Evolutionary conservation across 2,113 vertebrate genomes (phyloP).

Genomic region (Mastomys coucha): DNA sequence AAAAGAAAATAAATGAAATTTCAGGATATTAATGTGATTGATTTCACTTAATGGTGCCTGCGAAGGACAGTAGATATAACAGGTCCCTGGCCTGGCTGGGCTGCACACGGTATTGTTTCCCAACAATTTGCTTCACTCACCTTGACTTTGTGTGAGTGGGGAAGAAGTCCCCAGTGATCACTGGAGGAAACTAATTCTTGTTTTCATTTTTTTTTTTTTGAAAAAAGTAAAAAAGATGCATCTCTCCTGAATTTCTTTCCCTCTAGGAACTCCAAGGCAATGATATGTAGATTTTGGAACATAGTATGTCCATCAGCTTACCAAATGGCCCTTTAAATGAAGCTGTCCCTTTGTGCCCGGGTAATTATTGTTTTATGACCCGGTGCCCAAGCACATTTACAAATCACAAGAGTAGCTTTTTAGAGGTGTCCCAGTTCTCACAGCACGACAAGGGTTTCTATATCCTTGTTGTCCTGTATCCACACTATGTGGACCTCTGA

Average conservation of each 20-base stretch:
- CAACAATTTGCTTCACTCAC: slow-evolving; percentile 49
- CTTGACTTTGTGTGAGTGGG: slow-evolving; percentile 48
- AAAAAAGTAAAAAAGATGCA: neutral
- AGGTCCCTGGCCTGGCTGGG: slow-evolving; percentile 6
- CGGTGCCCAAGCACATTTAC: slow-evolving; percentile 14
- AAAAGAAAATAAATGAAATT: slow-evolving; percentile 64
- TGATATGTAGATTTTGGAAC: neutral
- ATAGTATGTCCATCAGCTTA: slow-evolving; percentile 6
- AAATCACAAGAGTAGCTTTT: slow-evolving; percentile 45
- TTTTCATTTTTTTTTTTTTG: neutral
- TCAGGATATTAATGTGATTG: slow-evolving; percentile 69
- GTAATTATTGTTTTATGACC: slow-evolving; percentile 51
- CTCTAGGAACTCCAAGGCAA: neutral
- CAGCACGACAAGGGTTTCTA: neutral
- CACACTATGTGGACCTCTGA: neutral
- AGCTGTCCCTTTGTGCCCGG: slow-evolving; percentile 50
- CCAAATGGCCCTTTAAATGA: slow-evolving; percentile 60
- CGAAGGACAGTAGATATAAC: slow-evolving; percentile 54
- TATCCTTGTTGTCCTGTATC: neutral
- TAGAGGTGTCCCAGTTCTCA: neutral
- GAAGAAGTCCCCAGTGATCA: neutral
- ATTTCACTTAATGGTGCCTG: slow-evolving; percentile 59
- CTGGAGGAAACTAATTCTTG: slow-evolving; percentile 21
- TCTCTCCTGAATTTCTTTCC: slow-evolving; percentile 40
- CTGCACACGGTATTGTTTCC: slow-evolving; percentile 5